phyloP scores from a whole-genome alignment of 1,140 invertebrate species.

The Drosophila lacertosa region DNA sequence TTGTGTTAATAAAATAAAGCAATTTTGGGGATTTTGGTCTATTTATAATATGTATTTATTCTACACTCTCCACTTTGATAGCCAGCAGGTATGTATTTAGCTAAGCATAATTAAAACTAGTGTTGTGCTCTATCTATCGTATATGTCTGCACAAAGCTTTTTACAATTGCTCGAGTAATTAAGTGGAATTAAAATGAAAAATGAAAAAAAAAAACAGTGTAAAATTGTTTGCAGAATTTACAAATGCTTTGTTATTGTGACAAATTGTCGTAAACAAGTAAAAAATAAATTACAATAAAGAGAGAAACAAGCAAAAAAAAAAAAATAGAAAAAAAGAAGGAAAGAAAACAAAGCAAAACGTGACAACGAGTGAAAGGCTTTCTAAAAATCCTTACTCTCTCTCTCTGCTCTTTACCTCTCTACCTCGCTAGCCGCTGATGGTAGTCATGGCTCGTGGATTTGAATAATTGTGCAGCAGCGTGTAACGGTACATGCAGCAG shows the following conservation, averaged over 20 bases:
- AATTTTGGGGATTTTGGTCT: not conserved
- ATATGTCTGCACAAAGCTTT: constrained; percentile 7
- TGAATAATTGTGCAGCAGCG: constrained; percentile 80
- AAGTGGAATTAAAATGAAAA: constrained; percentile 36
- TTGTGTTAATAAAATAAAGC: not conserved
- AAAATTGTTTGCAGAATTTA: constrained; percentile 48
- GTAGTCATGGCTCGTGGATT: constrained; percentile 76
- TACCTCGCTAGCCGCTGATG: constrained; percentile 32
- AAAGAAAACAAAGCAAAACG: constrained; percentile 23
- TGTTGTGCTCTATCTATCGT: not conserved
- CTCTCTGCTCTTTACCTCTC: not conserved
- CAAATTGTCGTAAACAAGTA: constrained; percentile 59
- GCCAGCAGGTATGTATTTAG: too few species aligned
- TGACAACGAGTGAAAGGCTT: constrained; percentile 20
- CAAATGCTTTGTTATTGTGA: constrained; percentile 70
- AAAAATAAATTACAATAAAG: constrained; percentile 27
- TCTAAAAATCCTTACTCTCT: constrained; percentile 15
- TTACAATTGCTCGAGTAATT: constrained; percentile 24
- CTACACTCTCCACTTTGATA: not conserved
- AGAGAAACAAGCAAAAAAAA: not conserved
- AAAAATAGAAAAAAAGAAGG: not conserved
- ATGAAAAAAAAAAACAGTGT: constrained; percentile 21
- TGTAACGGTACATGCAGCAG: constrained; percentile 59
- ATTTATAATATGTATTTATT: not conserved
- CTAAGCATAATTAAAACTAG: not conserved